These are phyloP conservation scores for Malurus splendens DNA, from an alignment of 2,797 vertebrate genomes.

Conservation along the genomic window DNA sequence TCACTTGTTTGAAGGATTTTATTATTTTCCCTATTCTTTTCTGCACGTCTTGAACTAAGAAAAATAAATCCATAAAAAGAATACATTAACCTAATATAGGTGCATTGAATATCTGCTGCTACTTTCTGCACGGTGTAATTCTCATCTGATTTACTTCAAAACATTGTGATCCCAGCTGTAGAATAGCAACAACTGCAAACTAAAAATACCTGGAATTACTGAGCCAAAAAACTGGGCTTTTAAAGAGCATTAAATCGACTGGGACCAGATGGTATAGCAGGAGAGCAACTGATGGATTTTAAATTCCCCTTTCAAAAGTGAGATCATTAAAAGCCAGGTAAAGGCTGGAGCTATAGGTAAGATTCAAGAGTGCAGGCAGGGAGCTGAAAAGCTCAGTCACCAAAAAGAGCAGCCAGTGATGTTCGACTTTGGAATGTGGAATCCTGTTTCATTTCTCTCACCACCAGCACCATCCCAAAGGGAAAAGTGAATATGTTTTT, in stretches of 20 bases:
- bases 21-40: constrained; percentile 47
- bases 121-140: constrained; percentile 21
- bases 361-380: not conserved
- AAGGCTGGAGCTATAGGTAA: not conserved
- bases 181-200: constrained; percentile 28
- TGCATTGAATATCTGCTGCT: constrained; percentile 41
- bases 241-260: not conserved
- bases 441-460: not conserved
- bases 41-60: constrained; percentile 23
- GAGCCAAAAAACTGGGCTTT: constrained; percentile 11
- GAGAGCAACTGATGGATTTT: not conserved
- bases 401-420: not conserved
- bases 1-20: constrained; percentile 56
- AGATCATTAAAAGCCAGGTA: not conserved
- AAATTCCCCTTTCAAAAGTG: not conserved
- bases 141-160: constrained; percentile 63
- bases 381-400: not conserved
- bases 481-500: not conserved
- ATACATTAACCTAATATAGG: constrained; percentile 64
- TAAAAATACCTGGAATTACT: constrained; percentile 47
- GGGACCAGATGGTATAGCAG: constrained; percentile 14
- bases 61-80: constrained; percentile 62
- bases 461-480: not conserved
- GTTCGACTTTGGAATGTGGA: not conserved
- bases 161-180: constrained; percentile 57